A percentile compares a stretch with the other conserved stretches of the same genome.
Conservation (phyloP, 2,888 invertebrate genomes). For the Scaptomyza cyrtandrae region DNA sequence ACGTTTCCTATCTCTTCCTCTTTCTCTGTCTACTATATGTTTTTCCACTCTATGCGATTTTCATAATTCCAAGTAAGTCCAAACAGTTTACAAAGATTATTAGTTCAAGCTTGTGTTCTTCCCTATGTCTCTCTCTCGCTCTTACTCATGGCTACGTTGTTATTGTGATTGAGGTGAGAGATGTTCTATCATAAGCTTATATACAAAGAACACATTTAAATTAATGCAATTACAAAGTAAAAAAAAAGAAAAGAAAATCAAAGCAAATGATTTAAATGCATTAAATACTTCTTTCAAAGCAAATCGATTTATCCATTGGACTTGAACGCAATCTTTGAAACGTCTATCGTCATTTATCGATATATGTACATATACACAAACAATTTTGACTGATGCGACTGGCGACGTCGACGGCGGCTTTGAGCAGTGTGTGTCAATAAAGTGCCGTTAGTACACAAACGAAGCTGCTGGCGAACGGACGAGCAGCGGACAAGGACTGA, state of each 20-base stretch:
- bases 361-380: not conserved
- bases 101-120: too few species aligned
- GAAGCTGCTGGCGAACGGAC: conserved; percentile 53
- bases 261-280: too few species aligned
- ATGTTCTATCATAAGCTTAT: not conserved
- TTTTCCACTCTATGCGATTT: not conserved
- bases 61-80: not conserved
- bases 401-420: not conserved
- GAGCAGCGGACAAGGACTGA: conserved; percentile 20
- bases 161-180: not conserved
- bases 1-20: too few species aligned
- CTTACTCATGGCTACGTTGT: not conserved
- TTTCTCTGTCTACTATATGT: too few species aligned
- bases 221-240: not conserved
- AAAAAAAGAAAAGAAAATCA: not conserved
- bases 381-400: conserved; percentile 7
- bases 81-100: too few species aligned
- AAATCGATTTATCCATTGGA: not conserved
- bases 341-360: conserved; percentile 35
- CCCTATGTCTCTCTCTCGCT: not conserved
- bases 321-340: not conserved
- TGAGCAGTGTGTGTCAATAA: conserved; percentile 14
- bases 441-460: conserved; percentile 55
- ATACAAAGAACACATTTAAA: not conserved
- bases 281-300: not conserved